Evolutionary conservation across 2,113 vertebrate genomes (phyloP).

Genomic region (Epinephelus moara): DNA sequence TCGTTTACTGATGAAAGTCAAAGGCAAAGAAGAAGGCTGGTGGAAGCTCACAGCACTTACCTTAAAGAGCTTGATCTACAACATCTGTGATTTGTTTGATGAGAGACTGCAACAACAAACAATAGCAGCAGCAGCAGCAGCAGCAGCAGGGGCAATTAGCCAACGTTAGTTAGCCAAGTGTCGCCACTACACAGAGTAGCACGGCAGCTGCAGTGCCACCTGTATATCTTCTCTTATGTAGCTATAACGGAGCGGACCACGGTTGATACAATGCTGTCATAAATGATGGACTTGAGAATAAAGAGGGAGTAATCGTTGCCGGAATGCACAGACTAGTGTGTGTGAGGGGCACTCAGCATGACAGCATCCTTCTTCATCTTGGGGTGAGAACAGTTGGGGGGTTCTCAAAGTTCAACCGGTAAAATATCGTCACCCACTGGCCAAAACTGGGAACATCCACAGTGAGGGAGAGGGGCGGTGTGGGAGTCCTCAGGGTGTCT

Average conservation of each 20-base stretch:
- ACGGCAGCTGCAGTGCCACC: constrained; percentile 79
- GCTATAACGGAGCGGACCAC: constrained; percentile 67
- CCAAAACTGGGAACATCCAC: constrained; percentile 63
- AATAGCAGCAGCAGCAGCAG: constrained; percentile 78
- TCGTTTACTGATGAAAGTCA: constrained; percentile 46
- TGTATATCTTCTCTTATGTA: constrained; percentile 66
- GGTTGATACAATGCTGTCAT: constrained; percentile 78
- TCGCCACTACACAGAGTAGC: constrained; percentile 74
- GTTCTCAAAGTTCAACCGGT: constrained; percentile 80
- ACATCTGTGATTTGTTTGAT: constrained; percentile 88
- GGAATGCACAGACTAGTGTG: constrained; percentile 81
- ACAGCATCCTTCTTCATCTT: constrained; percentile 85
- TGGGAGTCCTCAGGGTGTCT: constrained; percentile 32
- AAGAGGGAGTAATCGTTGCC: constrained; percentile 83
- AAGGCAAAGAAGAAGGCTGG: constrained; percentile 48
- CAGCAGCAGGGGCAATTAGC: constrained; percentile 80
- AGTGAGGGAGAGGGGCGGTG: not conserved
- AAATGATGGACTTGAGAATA: constrained; percentile 79
- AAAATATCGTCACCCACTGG: constrained; percentile 82
- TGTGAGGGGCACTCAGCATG: constrained; percentile 82
- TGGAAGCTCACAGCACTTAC: constrained; percentile 81
- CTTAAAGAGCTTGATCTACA: constrained; percentile 86
- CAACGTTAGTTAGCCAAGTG: constrained; percentile 83
- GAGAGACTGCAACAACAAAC: constrained; percentile 86
- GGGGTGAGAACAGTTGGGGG: constrained; percentile 81